Evolutionary conservation across 2,113 vertebrate species (phyloP).

Genomic region (Paramisgurnus dabryanus): DNA sequence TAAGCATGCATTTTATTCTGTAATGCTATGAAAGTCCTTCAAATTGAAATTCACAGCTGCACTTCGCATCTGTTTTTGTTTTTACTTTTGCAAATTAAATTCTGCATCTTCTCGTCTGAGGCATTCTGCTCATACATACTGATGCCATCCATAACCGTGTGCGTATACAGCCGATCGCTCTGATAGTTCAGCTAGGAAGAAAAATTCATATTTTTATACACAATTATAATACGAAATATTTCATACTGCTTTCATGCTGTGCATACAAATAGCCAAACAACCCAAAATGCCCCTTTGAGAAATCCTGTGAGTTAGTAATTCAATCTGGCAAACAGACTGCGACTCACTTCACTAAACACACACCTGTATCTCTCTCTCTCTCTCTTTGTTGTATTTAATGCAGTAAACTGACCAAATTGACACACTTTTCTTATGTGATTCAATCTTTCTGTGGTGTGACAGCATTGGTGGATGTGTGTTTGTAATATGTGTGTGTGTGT

Average conservation of each 20-base stretch:
- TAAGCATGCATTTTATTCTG: too few relatives aligned
- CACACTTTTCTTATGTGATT: background rate
- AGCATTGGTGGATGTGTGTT: background rate
- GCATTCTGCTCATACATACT: conserved; percentile 10
- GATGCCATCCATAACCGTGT: conserved; percentile 15
- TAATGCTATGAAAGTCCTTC: too few relatives aligned
- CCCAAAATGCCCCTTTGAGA: background rate
- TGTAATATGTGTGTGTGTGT: background rate
- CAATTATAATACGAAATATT: conserved; percentile 15
- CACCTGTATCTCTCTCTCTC: background rate
- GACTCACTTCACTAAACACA: too few relatives aligned
- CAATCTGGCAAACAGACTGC: background rate
- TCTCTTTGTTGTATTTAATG: too few relatives aligned
- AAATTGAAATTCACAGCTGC: too few relatives aligned
- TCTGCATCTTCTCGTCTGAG: background rate
- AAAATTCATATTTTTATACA: conserved; percentile 1
- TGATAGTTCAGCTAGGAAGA: background rate
- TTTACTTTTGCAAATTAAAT: background rate
- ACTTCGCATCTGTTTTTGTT: too few relatives aligned
- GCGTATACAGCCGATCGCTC: background rate
- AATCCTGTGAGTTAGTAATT: background rate
- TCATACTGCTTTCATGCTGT: background rate
- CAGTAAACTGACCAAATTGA: too few relatives aligned
- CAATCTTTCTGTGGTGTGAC: too few relatives aligned
- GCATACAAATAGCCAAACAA: background rate